phyloP scores from a whole-genome alignment of 2,888 invertebrate genomes.

The Ommatoiulus sabulosus region DNA sequence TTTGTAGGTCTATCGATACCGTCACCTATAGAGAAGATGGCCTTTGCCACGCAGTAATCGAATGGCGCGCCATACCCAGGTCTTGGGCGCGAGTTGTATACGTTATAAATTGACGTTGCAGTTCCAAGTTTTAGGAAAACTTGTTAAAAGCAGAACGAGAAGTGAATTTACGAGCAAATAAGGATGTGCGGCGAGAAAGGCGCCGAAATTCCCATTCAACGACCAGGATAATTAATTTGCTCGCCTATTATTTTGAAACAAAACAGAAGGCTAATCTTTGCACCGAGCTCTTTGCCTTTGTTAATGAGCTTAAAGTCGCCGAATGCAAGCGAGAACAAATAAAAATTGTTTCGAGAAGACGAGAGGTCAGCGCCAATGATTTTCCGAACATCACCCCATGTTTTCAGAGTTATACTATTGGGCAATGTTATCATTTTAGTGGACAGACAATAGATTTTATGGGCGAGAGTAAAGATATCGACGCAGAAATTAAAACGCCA shows the following conservation, averaged over 20 bases:
- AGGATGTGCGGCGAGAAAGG: not conserved
- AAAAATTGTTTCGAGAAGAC: not conserved
- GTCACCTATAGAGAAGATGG: too few relatives aligned
- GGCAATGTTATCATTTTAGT: not conserved
- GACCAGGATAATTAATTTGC: constrained; percentile 10
- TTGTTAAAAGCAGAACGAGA: not conserved
- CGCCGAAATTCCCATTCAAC: not conserved
- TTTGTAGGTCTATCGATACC: too few relatives aligned
- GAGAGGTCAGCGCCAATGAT: not conserved
- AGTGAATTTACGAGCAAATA: constrained; percentile 8
- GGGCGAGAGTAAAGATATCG: not conserved
- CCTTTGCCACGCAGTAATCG: too few relatives aligned
- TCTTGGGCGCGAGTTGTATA: too few relatives aligned
- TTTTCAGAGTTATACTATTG: not conserved
- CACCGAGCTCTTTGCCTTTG: constrained; percentile 34
- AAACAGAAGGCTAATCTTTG: constrained; percentile 34
- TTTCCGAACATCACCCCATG: constrained; percentile 27
- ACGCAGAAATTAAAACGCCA: not conserved
- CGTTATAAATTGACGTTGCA: too few relatives aligned
- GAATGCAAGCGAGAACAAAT: not conserved
- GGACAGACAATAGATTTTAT: constrained; percentile 27
- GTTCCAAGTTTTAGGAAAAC: not conserved
- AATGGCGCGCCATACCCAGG: too few relatives aligned
- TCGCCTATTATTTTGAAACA: constrained; percentile 26
- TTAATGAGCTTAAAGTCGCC: constrained; percentile 34